A percentile compares a stretch with the other conserved stretches of the same genome.
phyloP scores from a whole-genome alignment of 2,113 vertebrate species.

The Thomomys bottae region DNA sequence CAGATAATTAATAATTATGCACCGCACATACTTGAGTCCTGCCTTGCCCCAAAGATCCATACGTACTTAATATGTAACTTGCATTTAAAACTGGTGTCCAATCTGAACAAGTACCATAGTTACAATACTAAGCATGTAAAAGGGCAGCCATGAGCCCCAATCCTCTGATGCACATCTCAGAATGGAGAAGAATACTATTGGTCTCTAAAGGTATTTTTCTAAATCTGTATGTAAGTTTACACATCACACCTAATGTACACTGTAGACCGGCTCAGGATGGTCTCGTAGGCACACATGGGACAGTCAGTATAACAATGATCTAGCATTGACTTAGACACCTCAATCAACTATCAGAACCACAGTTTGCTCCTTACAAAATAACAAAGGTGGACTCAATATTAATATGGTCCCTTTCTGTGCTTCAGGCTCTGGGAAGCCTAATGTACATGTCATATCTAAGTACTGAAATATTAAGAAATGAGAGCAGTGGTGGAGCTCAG shows the following conservation, averaged over 20 bases:
- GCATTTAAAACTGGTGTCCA: constrained; percentile 6
- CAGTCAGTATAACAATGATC: neutral
- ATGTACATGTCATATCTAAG: constrained; percentile 59
- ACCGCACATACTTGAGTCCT: neutral
- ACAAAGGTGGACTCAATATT: neutral
- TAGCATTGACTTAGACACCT: neutral
- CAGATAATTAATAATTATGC: neutral
- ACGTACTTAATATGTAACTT: neutral
- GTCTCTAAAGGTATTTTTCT: neutral
- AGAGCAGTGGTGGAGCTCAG: too few relatives aligned
- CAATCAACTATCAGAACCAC: neutral
- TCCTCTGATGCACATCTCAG: neutral
- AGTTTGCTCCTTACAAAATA: neutral
- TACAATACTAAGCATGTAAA: neutral
- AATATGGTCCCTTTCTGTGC: neutral
- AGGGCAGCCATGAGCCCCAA: neutral
- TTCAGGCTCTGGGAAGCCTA: neutral
- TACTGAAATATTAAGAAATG: neutral
- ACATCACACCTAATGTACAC: neutral
- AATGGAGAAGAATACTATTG: neutral
- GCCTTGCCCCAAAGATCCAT: neutral
- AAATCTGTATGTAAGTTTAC: neutral
- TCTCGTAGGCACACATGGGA: neutral
- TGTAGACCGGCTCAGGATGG: neutral
- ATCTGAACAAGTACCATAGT: neutral